Evolutionary conservation across 92 coral and sea anemone genomes (phyloP).

Genomic region (Ricordea florida): DNA sequence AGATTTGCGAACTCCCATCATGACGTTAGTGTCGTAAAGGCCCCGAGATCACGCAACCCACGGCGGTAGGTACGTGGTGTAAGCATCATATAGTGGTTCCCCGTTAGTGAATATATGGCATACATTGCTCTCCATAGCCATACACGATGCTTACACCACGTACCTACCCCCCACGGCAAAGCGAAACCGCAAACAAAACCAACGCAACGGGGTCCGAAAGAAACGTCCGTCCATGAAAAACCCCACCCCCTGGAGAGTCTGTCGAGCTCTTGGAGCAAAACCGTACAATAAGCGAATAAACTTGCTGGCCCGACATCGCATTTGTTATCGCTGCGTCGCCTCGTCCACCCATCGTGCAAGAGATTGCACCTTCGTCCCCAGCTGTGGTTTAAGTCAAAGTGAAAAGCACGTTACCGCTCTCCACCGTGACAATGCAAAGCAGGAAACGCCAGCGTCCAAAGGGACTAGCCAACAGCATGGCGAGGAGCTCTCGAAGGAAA

Average conservation of each 20-base stretch:
- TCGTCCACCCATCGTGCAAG: constrained; percentile 31
- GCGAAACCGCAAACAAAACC: background rate
- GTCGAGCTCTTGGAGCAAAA: constrained; percentile 35
- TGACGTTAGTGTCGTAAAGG: background rate
- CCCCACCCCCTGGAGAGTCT: constrained; percentile 44
- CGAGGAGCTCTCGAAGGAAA: constrained; percentile 22
- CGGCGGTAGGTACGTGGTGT: too few relatives aligned
- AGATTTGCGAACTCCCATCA: background rate
- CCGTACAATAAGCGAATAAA: constrained; percentile 12
- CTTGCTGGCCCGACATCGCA: constrained; percentile 27
- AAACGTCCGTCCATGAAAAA: constrained; percentile 11
- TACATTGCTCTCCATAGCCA: too few relatives aligned
- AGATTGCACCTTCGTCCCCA: constrained; percentile 19
- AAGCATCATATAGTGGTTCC: too few relatives aligned
- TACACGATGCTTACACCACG: too few relatives aligned
- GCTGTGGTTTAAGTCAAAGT: constrained; percentile 33
- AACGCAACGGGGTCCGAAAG: background rate
- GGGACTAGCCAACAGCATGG: constrained; percentile 8
- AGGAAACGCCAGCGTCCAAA: background rate
- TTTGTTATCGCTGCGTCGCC: constrained; percentile 51
- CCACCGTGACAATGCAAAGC: constrained; percentile 7
- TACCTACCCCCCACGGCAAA: background rate
- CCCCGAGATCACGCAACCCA: too few relatives aligned
- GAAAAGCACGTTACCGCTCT: constrained; percentile 29
- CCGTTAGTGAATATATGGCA: too few relatives aligned